Base-by-base conservation (phyloP, 2,888 invertebrate genomes). In the Teinopalpus imperialis region DNA sequence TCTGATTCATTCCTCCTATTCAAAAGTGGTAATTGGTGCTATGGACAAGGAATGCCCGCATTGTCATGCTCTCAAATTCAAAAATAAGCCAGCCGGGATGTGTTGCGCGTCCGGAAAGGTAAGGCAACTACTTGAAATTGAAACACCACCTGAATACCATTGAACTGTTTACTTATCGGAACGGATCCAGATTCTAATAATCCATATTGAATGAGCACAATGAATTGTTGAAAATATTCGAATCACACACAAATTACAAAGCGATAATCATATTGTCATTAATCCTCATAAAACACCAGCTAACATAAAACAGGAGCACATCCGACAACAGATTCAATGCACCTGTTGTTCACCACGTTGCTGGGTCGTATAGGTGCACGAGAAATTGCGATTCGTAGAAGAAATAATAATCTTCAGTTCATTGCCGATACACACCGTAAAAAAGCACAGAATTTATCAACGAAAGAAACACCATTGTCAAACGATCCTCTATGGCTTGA, bases 21-120 rank as follows among this genome's bases (percentile, higher is more conserved):
- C 51, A 53, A 52, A 54, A 51, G 53, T 53, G 49, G 44, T 45
- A 10, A 52, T 54, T 53, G 50, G 54, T 50, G 20, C 48, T 51
- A 43, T 53, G 45, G 45, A 50, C 29, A 52, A 49, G 39, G 48
- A 48, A 49, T 55, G 50, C 21, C 53, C 43, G 44, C 44, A 50
- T 49, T 55, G 51, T 48, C 27, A 51, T 53, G 51, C 48, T 8
- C 48, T 51, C 1, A 51, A 53, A 50, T 43, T 51, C 21, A 51
- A 49, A 49, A n/a, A n/a, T n/a, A n/a, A n/a, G n/a, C n/a, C n/a
- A n/a, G n/a, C n/a, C n/a, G n/a, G n/a, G n/a, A n/a, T n/a, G n/a
- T n/a, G n/a, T n/a, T n/a, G n/a, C n/a, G n/a, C n/a, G n/a, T n/a
- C n/a, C n/a, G n/a, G n/a, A n/a, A n/a, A n/a, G n/a, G n/a, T n/a